Evolutionary conservation across 2,888 invertebrate genomes (phyloP), one percentile per base, ranked within the genome.

Genomic region (Enchytraeus crypticus): DNA sequence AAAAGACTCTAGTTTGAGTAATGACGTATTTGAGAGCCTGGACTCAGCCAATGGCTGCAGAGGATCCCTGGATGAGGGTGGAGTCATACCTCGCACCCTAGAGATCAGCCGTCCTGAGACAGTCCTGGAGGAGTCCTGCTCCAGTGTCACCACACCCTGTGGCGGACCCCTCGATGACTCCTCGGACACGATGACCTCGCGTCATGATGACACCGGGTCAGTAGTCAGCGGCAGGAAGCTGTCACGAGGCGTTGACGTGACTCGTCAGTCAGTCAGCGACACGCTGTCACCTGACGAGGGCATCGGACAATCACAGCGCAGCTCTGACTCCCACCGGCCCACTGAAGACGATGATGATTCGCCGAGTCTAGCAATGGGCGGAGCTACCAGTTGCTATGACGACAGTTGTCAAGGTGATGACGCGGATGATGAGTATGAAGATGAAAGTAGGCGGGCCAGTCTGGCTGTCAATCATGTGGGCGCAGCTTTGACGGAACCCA

Each of bases 21-120:
- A 82, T 67, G 82, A 83, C 66, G 82, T 82, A 54, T 79, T 80
- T 69, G 75, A 71, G 72, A 78, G 71, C 64, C 67, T 73, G 51
- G 77, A 76, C 51, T 74, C 74, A 21, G 77, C 74, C 47, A n/a
- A n/a, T n/a, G 76, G 61, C 43, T 57, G 49, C 14, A 23, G 14
- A 5, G 38, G 8, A 14, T 8, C 38, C 11, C 11, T 8, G 8
- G 38, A 38, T 8, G 38, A 38, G 38, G 38, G 38, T 8, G 38
- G 38, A 18, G 8, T 38, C 11, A 38, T 8, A 18, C 14, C 5
- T 14, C 14, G 23, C 21, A 21, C 43, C 5, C n/a, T n/a, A n/a
- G 77, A 65, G 47, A 59, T 59, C 32, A 62, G 55, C 8, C 64
- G 63, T 29, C 68, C 68, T 0, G 66, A 65, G 43, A 66, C 68